These are phyloP conservation scores for Tauraco hartlaubi DNA, from an alignment of 2,797 vertebrate genomes.

Conservation along the genomic window DNA sequence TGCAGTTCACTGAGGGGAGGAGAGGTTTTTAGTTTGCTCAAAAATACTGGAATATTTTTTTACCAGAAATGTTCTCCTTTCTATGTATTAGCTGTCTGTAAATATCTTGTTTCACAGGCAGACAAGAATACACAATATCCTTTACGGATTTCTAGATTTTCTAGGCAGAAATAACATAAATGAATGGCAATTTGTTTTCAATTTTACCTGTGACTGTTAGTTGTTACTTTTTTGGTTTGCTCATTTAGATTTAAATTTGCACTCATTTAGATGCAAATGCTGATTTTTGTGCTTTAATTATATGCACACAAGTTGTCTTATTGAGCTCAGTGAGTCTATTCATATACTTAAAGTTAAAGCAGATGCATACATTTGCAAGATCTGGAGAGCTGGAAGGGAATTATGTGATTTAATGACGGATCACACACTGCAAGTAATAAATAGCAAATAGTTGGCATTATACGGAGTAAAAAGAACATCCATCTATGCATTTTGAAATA, in stretches of 20 bases:
- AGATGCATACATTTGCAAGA: conserved; percentile 40
- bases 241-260: neutral
- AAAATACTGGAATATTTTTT: neutral
- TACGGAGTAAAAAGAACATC: conserved; percentile 3
- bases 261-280: neutral
- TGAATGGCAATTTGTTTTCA: neutral
- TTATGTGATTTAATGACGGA: conserved; percentile 37
- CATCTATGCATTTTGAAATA: conserved; percentile 43
- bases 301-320: neutral
- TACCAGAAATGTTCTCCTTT: neutral
- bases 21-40: neutral
- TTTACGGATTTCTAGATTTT: neutral
- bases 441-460: conserved; percentile 45
- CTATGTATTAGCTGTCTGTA: neutral
- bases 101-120: neutral
- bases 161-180: neutral
- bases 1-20: neutral
- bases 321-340: neutral
- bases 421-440: conserved; percentile 39
- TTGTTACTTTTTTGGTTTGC: neutral
- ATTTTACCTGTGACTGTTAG: neutral
- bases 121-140: neutral
- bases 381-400: conserved; percentile 34
- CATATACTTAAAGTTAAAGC: conserved; percentile 31
- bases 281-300: neutral